Evolutionary conservation across 2,113 vertebrate species (phyloP).

Genomic region (Struthidea cinerea): DNA sequence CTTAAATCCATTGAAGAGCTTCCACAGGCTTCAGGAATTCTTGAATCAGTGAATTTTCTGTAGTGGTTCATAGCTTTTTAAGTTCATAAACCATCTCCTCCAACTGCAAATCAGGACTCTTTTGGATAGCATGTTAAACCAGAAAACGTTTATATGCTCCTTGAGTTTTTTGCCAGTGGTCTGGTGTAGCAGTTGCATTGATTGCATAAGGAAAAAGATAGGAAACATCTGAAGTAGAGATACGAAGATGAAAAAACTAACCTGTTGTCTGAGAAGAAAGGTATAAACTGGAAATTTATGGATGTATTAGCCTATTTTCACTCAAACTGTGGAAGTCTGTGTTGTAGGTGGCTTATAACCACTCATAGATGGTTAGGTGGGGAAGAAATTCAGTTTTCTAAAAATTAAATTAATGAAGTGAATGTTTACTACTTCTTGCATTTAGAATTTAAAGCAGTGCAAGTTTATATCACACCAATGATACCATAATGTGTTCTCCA

Average conservation of each 20-base stretch:
- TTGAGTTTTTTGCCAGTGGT: not conserved
- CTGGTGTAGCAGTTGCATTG: not conserved
- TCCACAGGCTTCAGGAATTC: not conserved
- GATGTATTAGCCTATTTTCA: not conserved
- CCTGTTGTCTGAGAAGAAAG: not conserved
- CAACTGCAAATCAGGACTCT: not conserved
- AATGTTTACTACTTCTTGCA: not conserved
- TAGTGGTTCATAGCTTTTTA: not conserved
- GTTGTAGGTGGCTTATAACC: not conserved
- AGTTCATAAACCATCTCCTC: not conserved
- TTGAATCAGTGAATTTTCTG: not conserved
- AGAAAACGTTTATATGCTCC: not conserved
- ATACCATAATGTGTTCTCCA: not conserved
- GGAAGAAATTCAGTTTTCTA: not conserved
- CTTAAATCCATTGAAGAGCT: not conserved
- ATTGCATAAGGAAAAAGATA: not conserved
- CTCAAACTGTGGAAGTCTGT: not conserved
- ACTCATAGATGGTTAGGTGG: not conserved
- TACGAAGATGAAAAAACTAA: not conserved
- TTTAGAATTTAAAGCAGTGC: not conserved
- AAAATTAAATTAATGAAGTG: not conserved
- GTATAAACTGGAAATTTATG: not conserved
- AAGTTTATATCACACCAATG: not conserved
- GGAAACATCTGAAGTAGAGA: not conserved
- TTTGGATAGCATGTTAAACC: not conserved